phyloP scores from a whole-genome alignment of 2,113 vertebrate species.

The Coreoperca whiteheadi region DNA sequence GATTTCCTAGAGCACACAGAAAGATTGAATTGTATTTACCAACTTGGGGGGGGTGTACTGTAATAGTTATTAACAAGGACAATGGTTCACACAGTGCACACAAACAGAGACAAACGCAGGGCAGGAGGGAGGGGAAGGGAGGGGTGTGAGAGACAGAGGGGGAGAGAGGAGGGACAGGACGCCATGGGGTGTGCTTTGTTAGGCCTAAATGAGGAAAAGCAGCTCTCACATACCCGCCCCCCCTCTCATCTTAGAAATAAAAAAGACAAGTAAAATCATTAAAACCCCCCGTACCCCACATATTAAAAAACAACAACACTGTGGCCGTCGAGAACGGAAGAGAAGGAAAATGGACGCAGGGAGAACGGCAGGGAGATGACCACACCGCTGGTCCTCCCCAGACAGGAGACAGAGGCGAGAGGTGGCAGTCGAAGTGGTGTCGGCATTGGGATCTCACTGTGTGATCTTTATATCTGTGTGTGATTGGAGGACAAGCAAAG shows the following conservation, averaged over 20 bases:
- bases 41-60: conserved; percentile 71
- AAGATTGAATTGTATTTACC: conserved; percentile 80
- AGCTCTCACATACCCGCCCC: conserved; percentile 72
- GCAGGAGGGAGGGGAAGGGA: conserved; percentile 49
- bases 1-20: conserved; percentile 87
- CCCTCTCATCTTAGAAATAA: conserved; percentile 69
- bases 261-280: conserved; percentile 72
- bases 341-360: conserved; percentile 56
- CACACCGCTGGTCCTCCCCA: conserved; percentile 63
- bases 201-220: conserved; percentile 75
- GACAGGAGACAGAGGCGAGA: conserved; percentile 67
- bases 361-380: conserved; percentile 59
- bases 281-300: conserved; percentile 61
- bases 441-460: conserved; percentile 71
- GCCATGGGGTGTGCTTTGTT: conserved; percentile 77
- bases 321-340: conserved; percentile 64
- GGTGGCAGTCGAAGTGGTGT: conserved; percentile 73
- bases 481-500: conserved; percentile 73
- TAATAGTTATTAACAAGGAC: conserved; percentile 78
- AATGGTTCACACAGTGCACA: conserved; percentile 84
- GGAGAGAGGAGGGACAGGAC: conserved; percentile 53
- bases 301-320: conserved; percentile 79
- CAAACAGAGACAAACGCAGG: conserved; percentile 77
- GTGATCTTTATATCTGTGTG: conserved; percentile 77
- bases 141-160: conserved; percentile 65